Evolutionary conservation across 2,113 vertebrate genomes (phyloP).

Genomic region (Myotis davidii): DNA sequence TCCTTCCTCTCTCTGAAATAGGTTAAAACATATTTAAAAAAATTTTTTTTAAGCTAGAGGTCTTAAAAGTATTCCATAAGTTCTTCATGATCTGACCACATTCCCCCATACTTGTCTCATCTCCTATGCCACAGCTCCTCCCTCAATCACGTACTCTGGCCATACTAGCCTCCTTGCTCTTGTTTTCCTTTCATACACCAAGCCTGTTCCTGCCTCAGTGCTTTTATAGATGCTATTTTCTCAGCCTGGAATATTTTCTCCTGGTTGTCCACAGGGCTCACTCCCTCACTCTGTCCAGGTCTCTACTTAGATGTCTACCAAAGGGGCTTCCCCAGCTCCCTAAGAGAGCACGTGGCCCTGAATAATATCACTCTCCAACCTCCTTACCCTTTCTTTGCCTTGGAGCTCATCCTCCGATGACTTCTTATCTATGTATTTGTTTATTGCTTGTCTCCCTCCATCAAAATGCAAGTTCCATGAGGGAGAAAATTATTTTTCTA

Average conservation of each 20-base stretch:
- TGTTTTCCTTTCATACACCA: neutral
- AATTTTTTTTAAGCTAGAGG: neutral
- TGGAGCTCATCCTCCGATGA: neutral
- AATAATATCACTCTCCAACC: neutral
- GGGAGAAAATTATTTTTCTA: neutral
- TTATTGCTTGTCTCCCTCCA: neutral
- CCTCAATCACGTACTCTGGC: neutral
- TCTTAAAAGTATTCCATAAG: neutral
- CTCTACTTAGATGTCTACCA: neutral
- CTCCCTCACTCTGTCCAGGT: neutral
- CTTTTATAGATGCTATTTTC: neutral
- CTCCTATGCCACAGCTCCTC: no score
- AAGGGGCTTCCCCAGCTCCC: neutral
- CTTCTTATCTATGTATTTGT: neutral
- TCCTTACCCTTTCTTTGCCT: neutral
- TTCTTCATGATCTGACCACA: no score
- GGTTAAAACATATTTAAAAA: no score
- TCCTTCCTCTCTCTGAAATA: no score
- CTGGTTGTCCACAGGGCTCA: neutral
- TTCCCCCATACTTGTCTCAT: neutral
- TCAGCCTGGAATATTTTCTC: neutral
- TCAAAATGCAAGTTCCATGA: neutral
- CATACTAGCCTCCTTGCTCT: neutral
- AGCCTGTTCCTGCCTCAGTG: neutral
- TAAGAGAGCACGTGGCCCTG: neutral